Evolutionary conservation across 2,797 vertebrate species (phyloP), one percentile per base, ranked within the genome.

Genomic region (Aulostomus chinensis): DNA sequence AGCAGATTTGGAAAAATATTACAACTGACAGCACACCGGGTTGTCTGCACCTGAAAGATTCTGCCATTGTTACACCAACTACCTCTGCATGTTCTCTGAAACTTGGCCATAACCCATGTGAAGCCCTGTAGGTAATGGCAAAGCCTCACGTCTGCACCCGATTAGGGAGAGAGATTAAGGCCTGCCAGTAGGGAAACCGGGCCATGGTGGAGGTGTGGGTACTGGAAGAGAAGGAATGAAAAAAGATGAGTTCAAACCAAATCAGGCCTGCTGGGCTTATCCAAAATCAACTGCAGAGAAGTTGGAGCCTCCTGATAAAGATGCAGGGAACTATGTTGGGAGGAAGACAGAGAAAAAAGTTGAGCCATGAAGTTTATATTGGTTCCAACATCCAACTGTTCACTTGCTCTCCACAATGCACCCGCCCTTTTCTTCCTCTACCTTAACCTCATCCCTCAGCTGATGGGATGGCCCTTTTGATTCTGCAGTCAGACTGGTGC

Each of bases 161-260:
- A 89, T 86, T 77, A 80, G 66, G 79, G 52, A 58, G 56, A 63
- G 62, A 88, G 86, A 88, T 88, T 88, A 86, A 64, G 76, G 59
- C 65, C 78, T 81, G 83, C 85, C 81, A 72, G 70, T n/a, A n/a
- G 73, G 82, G 77, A 77, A 78, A 75, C 69, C 61, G 47, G 76
- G 79, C 76, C 68, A 64, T 86, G 74, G 80, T 80, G 82, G 84
- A 85, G 82, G 78, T 88, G 88, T 81, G 83, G 85, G 85, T 70
- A 68, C 55, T 47, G 70, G 75, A 58, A 55, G 68, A 73, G 76
- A 75, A 65, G 66, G 73, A 79, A 87, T 78, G 82, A 85, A 87
- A 79, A 88, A 84, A 86, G 68, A 81, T 68, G 37, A 85, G 76
- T 77, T 78, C 75, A 77, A 80, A 86, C 80, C 66, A 76, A 71